Conservation (phyloP, 1,140 invertebrate genomes). For the Diprion similis region DNA sequence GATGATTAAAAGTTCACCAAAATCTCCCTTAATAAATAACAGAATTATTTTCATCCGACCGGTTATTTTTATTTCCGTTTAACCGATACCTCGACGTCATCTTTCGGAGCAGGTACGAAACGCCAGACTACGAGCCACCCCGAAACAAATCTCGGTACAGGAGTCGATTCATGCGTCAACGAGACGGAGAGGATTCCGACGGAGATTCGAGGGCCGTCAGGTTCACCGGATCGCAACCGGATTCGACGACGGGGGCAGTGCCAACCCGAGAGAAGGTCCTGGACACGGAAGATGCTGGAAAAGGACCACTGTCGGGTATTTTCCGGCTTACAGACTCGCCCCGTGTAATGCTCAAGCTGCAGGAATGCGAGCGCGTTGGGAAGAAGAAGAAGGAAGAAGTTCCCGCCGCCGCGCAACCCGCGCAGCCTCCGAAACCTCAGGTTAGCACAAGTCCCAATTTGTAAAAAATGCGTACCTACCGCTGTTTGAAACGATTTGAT, state of each 20-base stretch:
- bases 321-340: constrained; percentile 88
- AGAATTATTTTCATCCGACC: constrained; percentile 22
- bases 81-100: neutral
- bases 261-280: constrained; percentile 75
- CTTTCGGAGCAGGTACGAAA: constrained; percentile 48
- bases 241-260: constrained; percentile 42
- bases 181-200: constrained; percentile 61
- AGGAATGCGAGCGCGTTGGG: constrained; percentile 77
- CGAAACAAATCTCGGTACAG: constrained; percentile 62
- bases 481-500: too few species aligned
- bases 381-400: constrained; percentile 79
- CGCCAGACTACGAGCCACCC: constrained; percentile 55
- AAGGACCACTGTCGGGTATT: constrained; percentile 89
- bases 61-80: constrained; percentile 22
- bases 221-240: constrained; percentile 51
- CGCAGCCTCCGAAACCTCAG: constrained; percentile 62
- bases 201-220: constrained; percentile 53
- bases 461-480: neutral
- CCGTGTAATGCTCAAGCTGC: constrained; percentile 85
- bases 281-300: constrained; percentile 88
- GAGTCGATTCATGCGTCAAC: constrained; percentile 65
- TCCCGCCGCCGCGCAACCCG: constrained; percentile 61
- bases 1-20: too few species aligned
- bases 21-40: too few species aligned
- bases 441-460: constrained; percentile 36